Conservation (phyloP, 2,888 invertebrate species). For the Chymomyza fuscimana region DNA sequence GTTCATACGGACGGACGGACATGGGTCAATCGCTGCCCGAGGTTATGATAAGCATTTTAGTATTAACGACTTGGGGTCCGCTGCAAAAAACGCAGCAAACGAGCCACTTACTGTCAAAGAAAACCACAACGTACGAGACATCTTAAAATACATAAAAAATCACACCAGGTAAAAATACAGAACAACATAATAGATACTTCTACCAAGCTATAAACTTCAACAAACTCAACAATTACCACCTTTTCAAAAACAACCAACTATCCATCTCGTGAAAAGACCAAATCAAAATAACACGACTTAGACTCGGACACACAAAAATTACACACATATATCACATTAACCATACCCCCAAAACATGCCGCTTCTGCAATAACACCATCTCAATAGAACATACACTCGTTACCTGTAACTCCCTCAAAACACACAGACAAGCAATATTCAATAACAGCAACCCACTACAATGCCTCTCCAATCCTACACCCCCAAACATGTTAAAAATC, state of each 20-base stretch:
- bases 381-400: conserved; percentile 9
- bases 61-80: conserved; percentile 10
- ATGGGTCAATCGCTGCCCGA: no score
- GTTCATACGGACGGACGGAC: no score
- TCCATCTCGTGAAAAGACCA: conserved; percentile 10
- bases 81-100: not conserved
- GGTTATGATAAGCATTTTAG: no score
- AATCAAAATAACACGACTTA: conserved; percentile 17
- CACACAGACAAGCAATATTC: not conserved
- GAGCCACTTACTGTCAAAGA: conserved; percentile 9
- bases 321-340: conserved; percentile 13
- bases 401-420: not conserved
- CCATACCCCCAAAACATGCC: conserved; percentile 4
- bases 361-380: conserved; percentile 10
- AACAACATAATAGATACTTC: conserved; percentile 6
- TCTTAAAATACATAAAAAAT: conserved; percentile 17
- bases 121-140: conserved; percentile 12
- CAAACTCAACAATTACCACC: conserved; percentile 9
- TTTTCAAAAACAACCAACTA: conserved; percentile 7
- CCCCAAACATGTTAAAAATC: not conserved
- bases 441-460: not conserved
- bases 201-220: conserved; percentile 8
- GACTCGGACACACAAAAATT: conserved; percentile 22
- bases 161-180: conserved; percentile 12
- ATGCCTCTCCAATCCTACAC: not conserved